Percentiles rank a stretch among this genome's conserved stretches.
phyloP scores from a whole-genome alignment of 2,113 vertebrate species.

The Sisor rabdophorus region DNA sequence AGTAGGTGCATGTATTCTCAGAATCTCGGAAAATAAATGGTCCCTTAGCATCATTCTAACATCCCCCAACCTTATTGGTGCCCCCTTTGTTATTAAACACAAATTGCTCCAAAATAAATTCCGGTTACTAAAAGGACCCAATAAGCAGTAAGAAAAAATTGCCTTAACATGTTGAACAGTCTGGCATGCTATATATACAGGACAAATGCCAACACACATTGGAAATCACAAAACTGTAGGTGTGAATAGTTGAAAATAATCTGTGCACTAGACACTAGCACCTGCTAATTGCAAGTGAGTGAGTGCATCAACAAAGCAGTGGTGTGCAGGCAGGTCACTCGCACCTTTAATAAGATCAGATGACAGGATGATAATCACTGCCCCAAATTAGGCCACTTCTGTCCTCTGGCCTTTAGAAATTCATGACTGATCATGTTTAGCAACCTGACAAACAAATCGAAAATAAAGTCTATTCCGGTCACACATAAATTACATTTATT shows the following conservation, averaged over 20 bases:
- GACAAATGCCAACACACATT: slow-evolving; percentile 26
- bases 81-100: not conserved
- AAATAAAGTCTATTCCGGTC: slow-evolving; percentile 37
- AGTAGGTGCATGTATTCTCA: too few relatives aligned
- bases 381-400: slow-evolving; percentile 52
- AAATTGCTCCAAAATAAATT: not conserved
- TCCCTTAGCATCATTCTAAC: too few relatives aligned
- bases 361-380: slow-evolving; percentile 59
- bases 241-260: slow-evolving; percentile 43
- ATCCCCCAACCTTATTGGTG: too few relatives aligned
- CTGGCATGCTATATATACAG: slow-evolving; percentile 27
- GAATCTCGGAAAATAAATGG: too few relatives aligned
- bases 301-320: slow-evolving; percentile 46
- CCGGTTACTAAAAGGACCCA: not conserved
- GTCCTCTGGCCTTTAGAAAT: slow-evolving; percentile 36
- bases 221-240: slow-evolving; percentile 34
- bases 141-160: not conserved
- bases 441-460: slow-evolving; percentile 42
- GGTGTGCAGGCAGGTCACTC: slow-evolving; percentile 52
- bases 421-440: slow-evolving; percentile 36
- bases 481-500: slow-evolving; percentile 35
- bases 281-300: slow-evolving; percentile 43
- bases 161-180: not conserved
- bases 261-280: slow-evolving; percentile 37
- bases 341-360: slow-evolving; percentile 56